Percentiles rank a stretch among this genome's conserved stretches.
phyloP scores from a whole-genome alignment of 92 coral and sea anemone genomes.

The Chrysogorgia sp. region DNA sequence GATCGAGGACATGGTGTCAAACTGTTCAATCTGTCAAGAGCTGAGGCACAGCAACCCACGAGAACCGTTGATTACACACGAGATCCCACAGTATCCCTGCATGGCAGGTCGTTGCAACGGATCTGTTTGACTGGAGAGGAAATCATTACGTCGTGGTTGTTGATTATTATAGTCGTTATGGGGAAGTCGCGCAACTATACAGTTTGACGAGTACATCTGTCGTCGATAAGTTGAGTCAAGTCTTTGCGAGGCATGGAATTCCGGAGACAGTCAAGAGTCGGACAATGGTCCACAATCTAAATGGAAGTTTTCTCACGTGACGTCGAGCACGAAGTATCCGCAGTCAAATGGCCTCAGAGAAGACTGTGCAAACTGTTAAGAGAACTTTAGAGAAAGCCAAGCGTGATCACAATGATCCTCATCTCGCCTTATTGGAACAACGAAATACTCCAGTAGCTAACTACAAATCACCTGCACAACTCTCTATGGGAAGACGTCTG shows the following conservation, averaged over 20 bases:
- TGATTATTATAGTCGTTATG: too few species aligned
- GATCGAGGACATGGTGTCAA: too few species aligned
- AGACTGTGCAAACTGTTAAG: conserved; percentile 41
- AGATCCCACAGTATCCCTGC: too few species aligned
- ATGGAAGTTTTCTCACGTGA: conserved; percentile 29
- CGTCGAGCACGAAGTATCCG: conserved; percentile 37
- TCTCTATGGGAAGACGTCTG: conserved; percentile 20
- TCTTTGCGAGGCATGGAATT: not conserved
- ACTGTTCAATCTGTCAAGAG: conserved; percentile 32
- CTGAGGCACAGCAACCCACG: not conserved
- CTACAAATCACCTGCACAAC: conserved; percentile 44
- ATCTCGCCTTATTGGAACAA: conserved; percentile 24
- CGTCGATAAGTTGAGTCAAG: not conserved
- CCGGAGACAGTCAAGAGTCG: too few species aligned
- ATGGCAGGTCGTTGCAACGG: too few species aligned
- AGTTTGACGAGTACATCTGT: too few species aligned
- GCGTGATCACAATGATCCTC: conserved; percentile 24
- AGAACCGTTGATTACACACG: conserved; percentile 49
- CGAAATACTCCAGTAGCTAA: conserved; percentile 39
- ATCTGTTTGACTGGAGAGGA: too few species aligned
- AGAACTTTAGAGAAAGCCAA: too few species aligned
- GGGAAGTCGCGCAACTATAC: too few species aligned
- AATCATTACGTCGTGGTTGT: too few species aligned
- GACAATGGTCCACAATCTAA: conserved; percentile 27
- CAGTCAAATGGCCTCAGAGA: conserved; percentile 42